Conservation (phyloP, 2,888 invertebrate genomes). For the Diplolepis rosae region DNA sequence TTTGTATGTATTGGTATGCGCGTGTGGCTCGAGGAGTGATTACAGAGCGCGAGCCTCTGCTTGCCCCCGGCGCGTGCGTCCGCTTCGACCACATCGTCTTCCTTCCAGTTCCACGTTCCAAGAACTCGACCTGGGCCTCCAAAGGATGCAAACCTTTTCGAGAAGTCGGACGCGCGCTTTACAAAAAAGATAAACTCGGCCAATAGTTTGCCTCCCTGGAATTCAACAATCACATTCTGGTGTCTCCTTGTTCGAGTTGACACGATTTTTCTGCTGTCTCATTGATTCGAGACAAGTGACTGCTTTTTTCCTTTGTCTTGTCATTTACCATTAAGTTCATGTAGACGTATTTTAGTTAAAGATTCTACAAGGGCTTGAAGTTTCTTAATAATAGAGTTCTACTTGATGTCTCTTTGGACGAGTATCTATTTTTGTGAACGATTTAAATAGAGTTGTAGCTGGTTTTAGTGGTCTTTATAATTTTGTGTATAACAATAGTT, state of each 20-base stretch:
- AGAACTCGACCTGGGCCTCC: slow-evolving; percentile 37
- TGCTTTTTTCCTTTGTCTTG: slow-evolving; percentile 10
- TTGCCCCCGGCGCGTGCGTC: slow-evolving; percentile 74
- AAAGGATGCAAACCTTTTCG: slow-evolving; percentile 23
- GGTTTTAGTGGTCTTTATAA: no score
- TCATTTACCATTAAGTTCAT: background rate
- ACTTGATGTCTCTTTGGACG: background rate
- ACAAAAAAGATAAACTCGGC: slow-evolving; percentile 29
- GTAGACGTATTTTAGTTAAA: background rate
- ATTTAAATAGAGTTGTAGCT: no score
- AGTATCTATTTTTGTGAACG: no score
- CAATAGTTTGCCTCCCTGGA: slow-evolving; percentile 19
- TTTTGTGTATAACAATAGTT: no score
- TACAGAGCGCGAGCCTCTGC: slow-evolving; percentile 71
- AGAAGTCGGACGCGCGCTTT: slow-evolving; percentile 13
- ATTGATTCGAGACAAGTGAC: slow-evolving; percentile 12
- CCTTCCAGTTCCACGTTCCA: slow-evolving; percentile 46
- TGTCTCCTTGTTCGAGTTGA: slow-evolving; percentile 20
- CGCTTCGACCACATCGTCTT: slow-evolving; percentile 55
- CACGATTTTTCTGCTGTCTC: slow-evolving; percentile 19
- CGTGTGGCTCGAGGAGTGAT: slow-evolving; percentile 66
- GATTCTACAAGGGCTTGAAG: background rate
- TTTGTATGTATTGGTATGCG: slow-evolving; percentile 43
- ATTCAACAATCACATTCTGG: slow-evolving; percentile 27
- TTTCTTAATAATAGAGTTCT: background rate